phyloP scores from a whole-genome alignment of 1,140 invertebrate genomes.

The Cryptotermes secundus region DNA sequence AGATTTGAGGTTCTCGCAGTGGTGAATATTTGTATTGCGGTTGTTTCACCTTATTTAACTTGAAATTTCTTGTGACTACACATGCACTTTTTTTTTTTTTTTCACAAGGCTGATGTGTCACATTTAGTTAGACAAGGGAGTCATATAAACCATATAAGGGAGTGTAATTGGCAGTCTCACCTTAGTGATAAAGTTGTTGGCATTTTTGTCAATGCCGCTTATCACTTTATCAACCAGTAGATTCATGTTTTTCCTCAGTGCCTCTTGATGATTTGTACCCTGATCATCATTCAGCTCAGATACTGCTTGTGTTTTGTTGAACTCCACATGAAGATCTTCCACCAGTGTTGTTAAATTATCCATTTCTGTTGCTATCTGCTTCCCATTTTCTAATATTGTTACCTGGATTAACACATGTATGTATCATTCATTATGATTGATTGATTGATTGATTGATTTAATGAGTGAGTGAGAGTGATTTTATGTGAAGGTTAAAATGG shows the following conservation, averaged over 20 bases:
- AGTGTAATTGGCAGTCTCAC: neutral
- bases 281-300: neutral
- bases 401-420: neutral
- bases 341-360: neutral
- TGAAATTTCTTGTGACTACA: no score
- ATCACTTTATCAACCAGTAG: neutral
- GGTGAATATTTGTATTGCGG: no score
- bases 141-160: neutral
- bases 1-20: no score
- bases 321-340: conserved; percentile 1
- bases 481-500: no score
- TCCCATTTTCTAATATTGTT: neutral
- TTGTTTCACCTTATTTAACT: no score
- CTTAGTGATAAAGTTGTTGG: neutral
- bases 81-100: no score
- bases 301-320: neutral
- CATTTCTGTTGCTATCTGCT: neutral
- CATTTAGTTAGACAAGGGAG: no score
- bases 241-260: neutral
- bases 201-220: neutral
- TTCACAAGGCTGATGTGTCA: no score
- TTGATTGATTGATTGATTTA: no score
- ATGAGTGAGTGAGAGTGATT: no score
- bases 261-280: neutral
- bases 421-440: neutral